phyloP scores from a whole-genome alignment of 1,140 invertebrate species.

The Diprion similis region DNA sequence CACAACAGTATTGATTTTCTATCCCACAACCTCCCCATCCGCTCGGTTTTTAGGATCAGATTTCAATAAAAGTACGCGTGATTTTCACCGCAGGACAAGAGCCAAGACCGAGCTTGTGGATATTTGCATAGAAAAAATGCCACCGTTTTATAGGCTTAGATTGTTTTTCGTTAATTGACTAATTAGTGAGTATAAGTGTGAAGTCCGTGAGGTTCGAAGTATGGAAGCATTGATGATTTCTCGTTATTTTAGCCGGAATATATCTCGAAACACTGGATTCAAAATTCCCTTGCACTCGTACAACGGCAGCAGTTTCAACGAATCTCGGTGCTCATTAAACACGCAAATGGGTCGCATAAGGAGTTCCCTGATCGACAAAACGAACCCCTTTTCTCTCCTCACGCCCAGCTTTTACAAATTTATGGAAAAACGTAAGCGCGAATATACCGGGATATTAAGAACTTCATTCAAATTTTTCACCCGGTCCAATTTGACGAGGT shows the following conservation, averaged over 20 bases:
- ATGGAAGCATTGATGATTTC: background rate
- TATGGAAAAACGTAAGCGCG: background rate
- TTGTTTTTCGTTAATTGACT: background rate
- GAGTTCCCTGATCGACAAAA: background rate
- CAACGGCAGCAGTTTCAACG: too few relatives aligned
- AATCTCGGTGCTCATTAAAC: conserved; percentile 33
- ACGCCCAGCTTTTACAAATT: too few relatives aligned
- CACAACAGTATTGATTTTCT: too few relatives aligned
- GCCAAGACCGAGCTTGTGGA: too few relatives aligned
- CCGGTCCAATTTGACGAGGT: background rate
- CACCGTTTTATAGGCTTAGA: background rate
- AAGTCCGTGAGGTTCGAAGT: background rate
- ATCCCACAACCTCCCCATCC: too few relatives aligned
- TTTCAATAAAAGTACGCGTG: too few relatives aligned
- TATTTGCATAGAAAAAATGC: background rate
- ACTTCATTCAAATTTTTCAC: conserved; percentile 3
- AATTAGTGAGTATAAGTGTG: background rate
- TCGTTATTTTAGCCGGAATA: background rate
- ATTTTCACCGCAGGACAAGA: too few relatives aligned
- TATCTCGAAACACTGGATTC: background rate
- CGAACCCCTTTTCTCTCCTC: too few relatives aligned
- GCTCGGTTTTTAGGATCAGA: too few relatives aligned
- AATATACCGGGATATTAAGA: background rate
- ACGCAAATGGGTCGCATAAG: conserved; percentile 22
- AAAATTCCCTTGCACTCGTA: too few relatives aligned